Base-by-base conservation (phyloP, 2,797 vertebrate species). In the Corythornis leucogaster region DNA sequence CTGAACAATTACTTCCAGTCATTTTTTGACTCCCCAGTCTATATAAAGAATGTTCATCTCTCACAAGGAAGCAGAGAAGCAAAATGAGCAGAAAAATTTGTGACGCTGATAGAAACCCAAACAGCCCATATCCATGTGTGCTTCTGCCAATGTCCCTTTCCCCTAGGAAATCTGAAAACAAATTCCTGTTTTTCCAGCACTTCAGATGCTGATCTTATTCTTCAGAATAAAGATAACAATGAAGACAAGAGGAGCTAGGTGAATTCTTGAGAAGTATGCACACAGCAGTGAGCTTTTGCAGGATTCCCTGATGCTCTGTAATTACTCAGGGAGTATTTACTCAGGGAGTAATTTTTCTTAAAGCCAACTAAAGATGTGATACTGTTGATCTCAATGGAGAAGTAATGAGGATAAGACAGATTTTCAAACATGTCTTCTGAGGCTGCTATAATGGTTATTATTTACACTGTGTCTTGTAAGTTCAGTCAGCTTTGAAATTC, bases 331-430 rank as follows among this genome's bases (percentile, higher is more conserved):
- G 97, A 97, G 40, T 82, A 92, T 62, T 93, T 96, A 40, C 38
- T 40, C 38, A 40, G 38, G 38, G 97, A 97, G 40, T 82, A 92
- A 64, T 93, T 96, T 95, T 97, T 98, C 31, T 98, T 98, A 93
- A 98, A 95, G 73, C 98, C 98, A 31, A 95, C 91, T 88, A 98
- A 84, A 48, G 98, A 98, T 15, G 88, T 94, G 93, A 99, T 98
- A 70, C 55, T 95, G 96, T 99, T 99, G 96, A 97, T 98, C 91
- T 98, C 98, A 86, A 97, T 95, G 59, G 98, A 99, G 80, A 99
- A 97, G 80, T 98, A 98, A 80, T 98, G 98, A 73, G 98, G 97
- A 78, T 98, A 98, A 46, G 97, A 94, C 79, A 99, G 95, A 64
- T 97, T 97, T 46, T 98, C 98, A 33, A 99, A 97, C 53, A 4